Evolutionary conservation across 2,797 vertebrate genomes (phyloP), one percentile per base, ranked within the genome.

Genomic region (Gambelia wislizenii): DNA sequence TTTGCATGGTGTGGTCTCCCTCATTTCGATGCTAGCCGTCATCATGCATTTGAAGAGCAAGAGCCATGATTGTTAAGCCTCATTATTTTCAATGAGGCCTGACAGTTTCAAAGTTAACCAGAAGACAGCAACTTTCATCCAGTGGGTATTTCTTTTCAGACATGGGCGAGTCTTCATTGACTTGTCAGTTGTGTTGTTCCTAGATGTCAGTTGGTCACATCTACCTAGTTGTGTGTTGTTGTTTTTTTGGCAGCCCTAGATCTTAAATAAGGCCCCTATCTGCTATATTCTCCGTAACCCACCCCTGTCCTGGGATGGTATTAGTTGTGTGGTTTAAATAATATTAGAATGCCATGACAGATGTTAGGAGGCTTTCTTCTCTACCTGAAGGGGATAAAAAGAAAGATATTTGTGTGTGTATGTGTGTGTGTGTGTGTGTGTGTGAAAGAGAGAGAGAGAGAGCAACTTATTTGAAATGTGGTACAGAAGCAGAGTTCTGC

Each of bases 41-140:
- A 92, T 94, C 94, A 92, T 94, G 92, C 91, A 64, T 94, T 94
- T 92, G 91, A 93, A 94, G 92, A 93, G 92, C 88, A 94, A 93
- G 86, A 95, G 88, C 92, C 94, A 92, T 90, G 93, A 94, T 95
- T 94, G 95, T 92, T 96, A 95, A 96, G 95, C 93, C 95, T 95
- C 94, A 69, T 96, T 96, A 95, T 95, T 96, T 95, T 94, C 95
- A 96, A 95, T 95, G 95, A 95, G 94, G 95, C 96, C 91, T 96
- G 95, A 95, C 95, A 94, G 93, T 93, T 95, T 92, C 95, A 95
- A 93, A 91, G 94, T 95, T 94, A 95, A 96, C 92, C 94, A 95
- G 95, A 95, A 96, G 96, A 95, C 95, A 96, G 93, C 92, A 95
- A 95, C 95, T 96, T 96, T 96, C 95, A 96, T 94, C 95, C 92